Conservation (phyloP, 2,113 vertebrate species). For the Electrona antarctica region DNA sequence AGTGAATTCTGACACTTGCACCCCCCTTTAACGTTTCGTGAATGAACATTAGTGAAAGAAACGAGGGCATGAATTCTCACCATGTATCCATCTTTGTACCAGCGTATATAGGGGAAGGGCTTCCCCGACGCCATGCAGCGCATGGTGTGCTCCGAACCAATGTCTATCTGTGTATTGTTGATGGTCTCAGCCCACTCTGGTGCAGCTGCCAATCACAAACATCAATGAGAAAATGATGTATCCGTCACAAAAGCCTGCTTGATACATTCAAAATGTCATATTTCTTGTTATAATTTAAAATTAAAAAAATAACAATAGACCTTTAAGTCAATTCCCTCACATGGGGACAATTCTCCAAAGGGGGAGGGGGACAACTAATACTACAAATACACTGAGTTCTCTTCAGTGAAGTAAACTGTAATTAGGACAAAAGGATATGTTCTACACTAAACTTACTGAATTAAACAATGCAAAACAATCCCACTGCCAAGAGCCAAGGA, state of each 20-base stretch:
- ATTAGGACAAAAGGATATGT: neutral
- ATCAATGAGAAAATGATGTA: neutral
- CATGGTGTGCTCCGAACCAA: constrained; percentile 93
- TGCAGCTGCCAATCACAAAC: constrained; percentile 77
- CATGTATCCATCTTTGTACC: constrained; percentile 93
- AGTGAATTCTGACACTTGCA: too few relatives aligned
- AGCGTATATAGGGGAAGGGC: constrained; percentile 91
- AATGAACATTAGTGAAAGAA: too few relatives aligned
- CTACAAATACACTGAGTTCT: too few relatives aligned
- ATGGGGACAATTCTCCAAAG: too few relatives aligned
- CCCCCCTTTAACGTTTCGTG: too few relatives aligned
- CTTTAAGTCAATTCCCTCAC: too few relatives aligned
- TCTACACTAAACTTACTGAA: neutral
- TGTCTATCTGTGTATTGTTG: constrained; percentile 95
- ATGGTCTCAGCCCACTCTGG: constrained; percentile 97
- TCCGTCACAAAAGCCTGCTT: neutral
- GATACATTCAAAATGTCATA: too few relatives aligned
- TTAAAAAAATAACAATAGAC: too few relatives aligned
- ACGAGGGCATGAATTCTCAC: constrained; percentile 65
- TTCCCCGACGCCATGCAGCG: constrained; percentile 91
- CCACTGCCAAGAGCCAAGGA: too few relatives aligned
- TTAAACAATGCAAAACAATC: too few relatives aligned
- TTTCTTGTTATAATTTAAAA: neutral
- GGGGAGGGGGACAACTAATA: too few relatives aligned
- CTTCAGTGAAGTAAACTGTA: neutral